phyloP scores from a whole-genome alignment of 2,888 invertebrate genomes.

The Spilosoma lubricipeda region DNA sequence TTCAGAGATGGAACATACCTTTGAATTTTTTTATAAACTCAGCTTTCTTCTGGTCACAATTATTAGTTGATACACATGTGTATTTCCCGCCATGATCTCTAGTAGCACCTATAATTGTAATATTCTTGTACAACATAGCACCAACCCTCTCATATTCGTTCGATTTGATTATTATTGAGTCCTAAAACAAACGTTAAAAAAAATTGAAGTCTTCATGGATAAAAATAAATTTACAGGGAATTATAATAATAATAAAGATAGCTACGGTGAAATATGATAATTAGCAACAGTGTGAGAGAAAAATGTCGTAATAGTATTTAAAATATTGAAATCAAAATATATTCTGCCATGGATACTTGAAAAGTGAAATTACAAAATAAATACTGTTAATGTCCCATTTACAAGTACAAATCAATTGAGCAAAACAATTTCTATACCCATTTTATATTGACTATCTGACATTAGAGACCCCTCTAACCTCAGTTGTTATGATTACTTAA shows the following conservation, averaged over 20 bases:
- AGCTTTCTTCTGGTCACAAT: constrained; percentile 34
- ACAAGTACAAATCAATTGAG: too few relatives aligned
- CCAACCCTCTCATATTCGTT: constrained; percentile 37
- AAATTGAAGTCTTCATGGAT: background rate
- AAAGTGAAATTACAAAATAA: too few relatives aligned
- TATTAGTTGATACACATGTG: constrained; percentile 61
- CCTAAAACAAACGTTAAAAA: constrained; percentile 16
- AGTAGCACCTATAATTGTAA: constrained; percentile 67
- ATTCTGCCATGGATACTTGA: too few relatives aligned
- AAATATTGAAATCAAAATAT: too few relatives aligned
- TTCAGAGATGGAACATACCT: too few relatives aligned
- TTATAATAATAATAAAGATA: background rate
- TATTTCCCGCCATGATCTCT: constrained; percentile 64
- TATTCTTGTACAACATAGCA: constrained; percentile 59
- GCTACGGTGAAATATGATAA: background rate
- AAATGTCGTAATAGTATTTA: background rate
- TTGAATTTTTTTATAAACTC: constrained; percentile 51
- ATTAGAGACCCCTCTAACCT: too few relatives aligned
- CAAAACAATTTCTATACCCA: too few relatives aligned
- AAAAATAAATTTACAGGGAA: background rate
- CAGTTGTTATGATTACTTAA: too few relatives aligned
- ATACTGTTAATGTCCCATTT: too few relatives aligned
- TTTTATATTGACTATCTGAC: too few relatives aligned
- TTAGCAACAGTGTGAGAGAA: background rate
- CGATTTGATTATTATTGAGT: constrained; percentile 22